Evolutionary conservation across 2,888 invertebrate species (phyloP).

Genomic region (Caenorhabditis becei): DNA sequence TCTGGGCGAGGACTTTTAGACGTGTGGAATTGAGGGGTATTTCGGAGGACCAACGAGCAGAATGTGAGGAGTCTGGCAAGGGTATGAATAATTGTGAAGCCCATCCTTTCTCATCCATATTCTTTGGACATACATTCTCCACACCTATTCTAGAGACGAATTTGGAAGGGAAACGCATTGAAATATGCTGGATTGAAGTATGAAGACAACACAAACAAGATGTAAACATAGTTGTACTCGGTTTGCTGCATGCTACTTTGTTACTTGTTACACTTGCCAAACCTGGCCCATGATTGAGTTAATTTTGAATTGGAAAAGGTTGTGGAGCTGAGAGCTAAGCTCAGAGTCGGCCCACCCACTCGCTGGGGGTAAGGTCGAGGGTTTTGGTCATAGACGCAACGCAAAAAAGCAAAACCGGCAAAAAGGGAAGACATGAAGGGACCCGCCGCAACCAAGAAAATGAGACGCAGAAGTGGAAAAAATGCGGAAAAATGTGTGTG

Average conservation of each 20-base stretch:
- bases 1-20: too few relatives aligned
- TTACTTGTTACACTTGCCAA: slow-evolving; percentile 18
- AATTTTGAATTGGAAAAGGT: slow-evolving; percentile 28
- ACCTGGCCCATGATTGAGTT: slow-evolving; percentile 22
- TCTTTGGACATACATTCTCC: not conserved
- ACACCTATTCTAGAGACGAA: slow-evolving; percentile 6
- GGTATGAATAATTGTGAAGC: slow-evolving; percentile 32
- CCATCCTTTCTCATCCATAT: not conserved
- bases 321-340: slow-evolving; percentile 1
- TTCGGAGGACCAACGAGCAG: slow-evolving; percentile 4
- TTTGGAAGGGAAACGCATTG: slow-evolving; percentile 3
- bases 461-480: slow-evolving; percentile 44
- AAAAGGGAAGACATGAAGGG: slow-evolving; percentile 39
- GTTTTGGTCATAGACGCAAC: slow-evolving; percentile 39
- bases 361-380: slow-evolving; percentile 26
- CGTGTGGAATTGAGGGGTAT: not conserved
- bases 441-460: slow-evolving; percentile 37
- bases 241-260: slow-evolving; percentile 1
- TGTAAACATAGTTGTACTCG: slow-evolving; percentile 15
- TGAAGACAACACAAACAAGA: slow-evolving; percentile 1
- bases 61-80: not conserved
- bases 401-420: slow-evolving; percentile 45
- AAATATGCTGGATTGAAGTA: slow-evolving; percentile 25
- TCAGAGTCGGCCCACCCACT: not conserved
- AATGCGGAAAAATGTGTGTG: slow-evolving; percentile 36